Evolutionary conservation across 1,140 invertebrate species (phyloP).

Genomic region (Drosophila arawakana): DNA sequence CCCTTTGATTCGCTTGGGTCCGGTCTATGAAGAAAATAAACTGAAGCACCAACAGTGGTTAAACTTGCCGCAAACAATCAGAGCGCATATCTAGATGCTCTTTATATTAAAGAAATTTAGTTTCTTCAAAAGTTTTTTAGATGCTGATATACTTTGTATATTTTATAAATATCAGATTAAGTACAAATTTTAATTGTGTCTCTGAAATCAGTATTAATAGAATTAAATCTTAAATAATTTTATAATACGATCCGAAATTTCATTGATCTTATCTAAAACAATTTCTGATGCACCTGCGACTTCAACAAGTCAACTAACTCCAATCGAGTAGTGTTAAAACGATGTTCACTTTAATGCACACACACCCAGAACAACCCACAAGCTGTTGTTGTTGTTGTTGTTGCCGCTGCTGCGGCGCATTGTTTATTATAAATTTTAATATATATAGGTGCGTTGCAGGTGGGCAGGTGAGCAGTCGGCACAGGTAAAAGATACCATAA

Average conservation of each 20-base stretch:
- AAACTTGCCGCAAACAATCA: not conserved
- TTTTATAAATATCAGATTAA: no score
- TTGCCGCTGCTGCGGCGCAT: conserved; percentile 26
- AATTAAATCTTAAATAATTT: no score
- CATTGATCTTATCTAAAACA: no score
- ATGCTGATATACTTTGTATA: no score
- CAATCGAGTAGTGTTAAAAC: not conserved
- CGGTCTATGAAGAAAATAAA: conserved; percentile 44
- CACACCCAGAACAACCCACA: not conserved
- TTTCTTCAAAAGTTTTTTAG: no score
- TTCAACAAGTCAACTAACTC: not conserved
- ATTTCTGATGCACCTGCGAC: not conserved
- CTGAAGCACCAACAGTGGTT: conserved; percentile 12
- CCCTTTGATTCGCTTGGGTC: conserved; percentile 58
- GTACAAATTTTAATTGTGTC: no score
- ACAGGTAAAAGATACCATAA: conserved; percentile 42
- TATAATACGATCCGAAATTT: no score
- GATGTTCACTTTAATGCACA: conserved; percentile 42
- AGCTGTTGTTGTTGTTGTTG: conserved; percentile 31
- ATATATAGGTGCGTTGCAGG: conserved; percentile 61
- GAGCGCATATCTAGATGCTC: not conserved
- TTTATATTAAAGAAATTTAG: not conserved
- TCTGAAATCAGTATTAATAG: no score
- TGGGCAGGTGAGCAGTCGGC: conserved; percentile 4
- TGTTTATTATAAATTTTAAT: conserved; percentile 83